Evolutionary conservation across 2,113 vertebrate species (phyloP).

Genomic region (Chrysemys picta): DNA sequence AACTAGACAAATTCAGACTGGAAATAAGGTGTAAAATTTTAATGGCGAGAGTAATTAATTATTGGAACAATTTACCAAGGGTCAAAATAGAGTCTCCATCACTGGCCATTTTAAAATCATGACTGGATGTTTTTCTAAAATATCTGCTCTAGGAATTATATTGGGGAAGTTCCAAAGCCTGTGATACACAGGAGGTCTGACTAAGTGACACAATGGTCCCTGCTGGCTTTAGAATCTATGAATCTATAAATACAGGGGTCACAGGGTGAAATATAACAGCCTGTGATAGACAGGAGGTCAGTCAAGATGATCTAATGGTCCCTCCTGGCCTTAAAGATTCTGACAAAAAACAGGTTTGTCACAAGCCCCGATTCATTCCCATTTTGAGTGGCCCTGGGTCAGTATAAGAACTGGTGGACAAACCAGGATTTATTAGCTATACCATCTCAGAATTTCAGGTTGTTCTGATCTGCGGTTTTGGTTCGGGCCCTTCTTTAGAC

Average conservation of each 20-base stretch:
- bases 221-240: neutral
- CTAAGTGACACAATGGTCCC: neutral
- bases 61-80: neutral
- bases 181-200: neutral
- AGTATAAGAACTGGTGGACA: neutral
- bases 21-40: neutral
- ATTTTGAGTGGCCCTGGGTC: slow-evolving; percentile 29
- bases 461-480: neutral
- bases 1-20: neutral
- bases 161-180: neutral
- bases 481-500: neutral
- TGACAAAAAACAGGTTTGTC: neutral
- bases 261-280: neutral
- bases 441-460: neutral
- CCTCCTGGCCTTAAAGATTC: neutral
- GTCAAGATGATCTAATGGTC: neutral
- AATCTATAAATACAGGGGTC: neutral
- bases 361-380: neutral
- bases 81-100: neutral
- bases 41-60: neutral
- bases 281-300: neutral
- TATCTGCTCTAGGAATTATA: neutral
- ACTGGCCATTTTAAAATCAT: neutral
- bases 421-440: neutral
- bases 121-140: neutral